Evolutionary conservation across 2,888 invertebrate species (phyloP), one percentile per base, ranked within the genome.

Genomic region (Nemapogon koenigi): DNA sequence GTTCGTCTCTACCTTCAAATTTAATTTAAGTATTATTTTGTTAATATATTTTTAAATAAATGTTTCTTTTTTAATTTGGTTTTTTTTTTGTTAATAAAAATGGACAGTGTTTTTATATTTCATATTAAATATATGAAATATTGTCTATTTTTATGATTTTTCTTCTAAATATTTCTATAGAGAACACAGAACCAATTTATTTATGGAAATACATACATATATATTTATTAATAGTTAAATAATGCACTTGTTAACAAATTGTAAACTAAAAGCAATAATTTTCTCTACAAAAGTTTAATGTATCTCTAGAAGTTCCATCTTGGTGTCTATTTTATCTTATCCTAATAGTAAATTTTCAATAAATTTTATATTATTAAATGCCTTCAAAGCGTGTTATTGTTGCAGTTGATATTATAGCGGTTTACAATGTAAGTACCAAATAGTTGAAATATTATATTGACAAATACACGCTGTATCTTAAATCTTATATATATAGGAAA

Each of bases 241-340:
- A 54, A 53, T 55, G 53, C 55, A 66, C 62, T 64, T 62, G 65
- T 67, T 67, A 58, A 59, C 51, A 49, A 53, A 58, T 52, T 56
- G 61, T 69, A 67, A 64, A 55, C 45, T 61, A 69, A 65, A 59
- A 71, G 69, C 70, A 70, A 73, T 72, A 72, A 70, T 62, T 62
- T 53, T 60, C 61, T 57, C 52, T 50, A 47, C 46, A 47, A 54
- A 56, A 60, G 59, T 55, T 61, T 28, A 31, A 16, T 31, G 16
- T 36, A 31, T 30, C 6, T 33, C 33, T 16, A 35, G 3, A 3
- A 31, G 16, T 31, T 15, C 31, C 15, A 31, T 28, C 16, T 31
- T 31, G 31, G 31, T 31, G 31, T 31, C 31, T 31, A 31, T 31
- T 15, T 31, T 31, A 10, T 16, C 11, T 14, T 16, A 4, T 22